Percentiles rank a stretch among this genome's conserved stretches.
These are phyloP conservation scores for Catostylus mosaicus DNA, from an alignment of 30 jellyfish, hydroid and myxozoan genomes.

Conservation along the genomic window DNA sequence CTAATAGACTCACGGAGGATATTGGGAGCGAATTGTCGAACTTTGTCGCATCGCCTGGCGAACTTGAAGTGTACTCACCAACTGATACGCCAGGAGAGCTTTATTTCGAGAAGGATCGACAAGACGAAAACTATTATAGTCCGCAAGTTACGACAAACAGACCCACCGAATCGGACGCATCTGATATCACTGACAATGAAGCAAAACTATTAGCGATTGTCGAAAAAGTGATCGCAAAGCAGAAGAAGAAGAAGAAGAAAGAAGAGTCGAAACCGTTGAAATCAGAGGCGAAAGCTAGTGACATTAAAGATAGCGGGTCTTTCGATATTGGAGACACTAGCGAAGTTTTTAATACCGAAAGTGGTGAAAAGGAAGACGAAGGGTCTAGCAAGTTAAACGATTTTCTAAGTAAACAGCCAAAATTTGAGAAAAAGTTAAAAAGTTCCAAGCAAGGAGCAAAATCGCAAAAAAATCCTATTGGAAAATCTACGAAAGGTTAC, in stretches of 20 bases:
- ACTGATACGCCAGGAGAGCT: constrained; percentile 35
- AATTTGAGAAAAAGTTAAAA: constrained; percentile 14
- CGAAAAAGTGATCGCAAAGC: constrained; percentile 55
- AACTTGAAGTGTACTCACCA: constrained; percentile 43
- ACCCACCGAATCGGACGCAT: constrained; percentile 38
- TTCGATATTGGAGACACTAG: constrained; percentile 43
- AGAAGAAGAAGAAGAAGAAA: constrained; percentile 18
- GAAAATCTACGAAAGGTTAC: no score
- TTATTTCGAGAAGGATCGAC: constrained; percentile 37
- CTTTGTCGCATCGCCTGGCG: constrained; percentile 45
- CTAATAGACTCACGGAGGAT: constrained; percentile 34
- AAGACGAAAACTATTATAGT: not conserved
- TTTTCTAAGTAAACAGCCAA: constrained; percentile 35
- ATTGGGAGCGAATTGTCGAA: constrained; percentile 43
- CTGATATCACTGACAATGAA: constrained; percentile 54
- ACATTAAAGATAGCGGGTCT: not conserved
- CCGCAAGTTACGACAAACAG: constrained; percentile 28
- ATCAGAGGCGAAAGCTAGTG: not conserved
- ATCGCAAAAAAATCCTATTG: not conserved
- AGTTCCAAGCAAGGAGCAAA: not conserved
- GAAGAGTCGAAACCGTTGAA: constrained; percentile 2
- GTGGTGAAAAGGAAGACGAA: not conserved
- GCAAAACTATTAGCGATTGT: constrained; percentile 50
- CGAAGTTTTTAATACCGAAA: constrained; percentile 33
- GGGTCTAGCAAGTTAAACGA: constrained; percentile 15